A percentile compares a stretch with the other conserved stretches of the same genome.
These are phyloP conservation scores for Xenopus petersii DNA, from an alignment of 2,797 vertebrate species.

Conservation along the genomic window DNA sequence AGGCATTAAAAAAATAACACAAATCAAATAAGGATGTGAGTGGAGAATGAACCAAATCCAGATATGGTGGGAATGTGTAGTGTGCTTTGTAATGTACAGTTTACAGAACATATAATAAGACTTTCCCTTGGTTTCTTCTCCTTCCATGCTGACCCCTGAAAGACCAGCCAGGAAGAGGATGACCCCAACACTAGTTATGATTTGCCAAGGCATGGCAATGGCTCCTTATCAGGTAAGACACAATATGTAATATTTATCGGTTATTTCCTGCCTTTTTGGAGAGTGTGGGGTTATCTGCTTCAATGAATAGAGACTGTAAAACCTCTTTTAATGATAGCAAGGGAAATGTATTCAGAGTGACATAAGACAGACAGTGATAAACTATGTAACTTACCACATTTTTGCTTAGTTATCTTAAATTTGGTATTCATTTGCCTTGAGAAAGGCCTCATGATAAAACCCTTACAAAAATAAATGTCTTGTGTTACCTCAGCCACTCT, in stretches of 20 bases:
- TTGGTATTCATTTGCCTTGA: no score
- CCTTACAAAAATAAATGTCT: no score
- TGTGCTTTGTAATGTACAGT: no score
- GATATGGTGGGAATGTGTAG: no score
- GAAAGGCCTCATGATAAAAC: no score
- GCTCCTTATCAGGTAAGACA: slow-evolving; percentile 63
- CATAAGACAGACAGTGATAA: slow-evolving; percentile 16
- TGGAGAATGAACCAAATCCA: no score
- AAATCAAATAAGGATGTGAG: no score
- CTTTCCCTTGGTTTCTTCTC: background rate
- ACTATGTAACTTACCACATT: background rate
- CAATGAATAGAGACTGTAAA: slow-evolving; percentile 3
- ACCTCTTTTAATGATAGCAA: slow-evolving; percentile 1
- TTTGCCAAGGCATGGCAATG: slow-evolving; percentile 47
- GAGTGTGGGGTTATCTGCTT: background rate
- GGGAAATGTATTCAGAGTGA: slow-evolving; percentile 1
- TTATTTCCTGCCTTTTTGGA: slow-evolving; percentile 25
- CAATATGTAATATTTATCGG: background rate
- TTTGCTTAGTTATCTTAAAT: no score
- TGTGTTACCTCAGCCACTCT: no score
- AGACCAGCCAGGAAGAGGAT: slow-evolving; percentile 55
- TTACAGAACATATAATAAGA: no score
- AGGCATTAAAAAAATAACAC: no score
- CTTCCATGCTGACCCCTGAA: slow-evolving; percentile 50
- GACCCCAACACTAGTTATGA: slow-evolving; percentile 46